A percentile compares a stretch with the other conserved stretches of the same genome.
phyloP scores from a whole-genome alignment of 2,113 vertebrate genomes.

The Serinus canaria region DNA sequence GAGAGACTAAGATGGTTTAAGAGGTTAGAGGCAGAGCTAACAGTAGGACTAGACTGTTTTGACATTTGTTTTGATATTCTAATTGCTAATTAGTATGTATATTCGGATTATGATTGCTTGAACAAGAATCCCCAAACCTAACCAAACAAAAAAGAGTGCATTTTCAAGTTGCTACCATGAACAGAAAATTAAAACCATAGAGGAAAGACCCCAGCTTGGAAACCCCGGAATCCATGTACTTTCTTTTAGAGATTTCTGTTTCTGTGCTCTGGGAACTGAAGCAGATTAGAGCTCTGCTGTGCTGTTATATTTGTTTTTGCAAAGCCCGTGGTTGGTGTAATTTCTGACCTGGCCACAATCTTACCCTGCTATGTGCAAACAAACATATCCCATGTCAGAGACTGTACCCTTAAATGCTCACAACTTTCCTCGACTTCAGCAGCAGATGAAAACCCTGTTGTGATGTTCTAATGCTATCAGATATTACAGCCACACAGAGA shows the following conservation, averaged over 20 bases:
- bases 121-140: background rate
- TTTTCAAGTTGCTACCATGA: background rate
- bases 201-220: background rate
- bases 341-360: background rate
- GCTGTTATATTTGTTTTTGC: background rate
- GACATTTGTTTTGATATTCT: background rate
- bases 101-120: background rate
- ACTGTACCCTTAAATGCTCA: background rate
- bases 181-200: background rate
- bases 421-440: background rate
- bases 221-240: background rate
- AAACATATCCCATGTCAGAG: background rate
- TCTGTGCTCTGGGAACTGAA: background rate
- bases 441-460: background rate
- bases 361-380: background rate
- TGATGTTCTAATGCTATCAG: background rate
- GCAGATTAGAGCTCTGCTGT: background rate
- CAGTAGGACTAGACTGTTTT: background rate
- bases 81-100: background rate
- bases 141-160: background rate
- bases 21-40: background rate
- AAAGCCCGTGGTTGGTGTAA: fast-evolving
- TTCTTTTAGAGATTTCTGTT: background rate
- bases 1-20: background rate
- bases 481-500: background rate